phyloP scores from a whole-genome alignment of 2,888 invertebrate species.

The Apodemia duryi region DNA sequence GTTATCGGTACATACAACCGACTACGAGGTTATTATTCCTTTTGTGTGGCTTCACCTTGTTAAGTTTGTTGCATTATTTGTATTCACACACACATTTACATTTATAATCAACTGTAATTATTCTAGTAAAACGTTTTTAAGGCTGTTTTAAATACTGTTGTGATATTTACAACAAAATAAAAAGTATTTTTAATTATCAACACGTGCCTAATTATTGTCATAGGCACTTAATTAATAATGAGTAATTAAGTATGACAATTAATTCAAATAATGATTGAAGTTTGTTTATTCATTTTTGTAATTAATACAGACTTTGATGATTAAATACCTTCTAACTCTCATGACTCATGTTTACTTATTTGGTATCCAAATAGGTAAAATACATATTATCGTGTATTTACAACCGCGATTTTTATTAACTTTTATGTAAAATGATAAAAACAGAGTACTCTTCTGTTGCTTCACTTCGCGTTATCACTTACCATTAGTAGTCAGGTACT shows the following conservation, averaged over 20 bases:
- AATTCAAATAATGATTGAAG: too few relatives aligned
- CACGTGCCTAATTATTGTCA: not conserved
- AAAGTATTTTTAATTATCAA: not conserved
- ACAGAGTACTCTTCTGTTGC: too few relatives aligned
- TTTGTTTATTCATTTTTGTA: too few relatives aligned
- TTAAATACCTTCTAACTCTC: too few relatives aligned
- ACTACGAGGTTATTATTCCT: constrained; percentile 51
- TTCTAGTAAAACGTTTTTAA: not conserved
- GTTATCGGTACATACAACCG: constrained; percentile 50
- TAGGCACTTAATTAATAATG: not conserved
- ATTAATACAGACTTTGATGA: too few relatives aligned
- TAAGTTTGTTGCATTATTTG: constrained; percentile 38
- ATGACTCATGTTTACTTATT: too few relatives aligned
- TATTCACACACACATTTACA: constrained; percentile 43
- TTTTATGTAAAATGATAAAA: too few relatives aligned
- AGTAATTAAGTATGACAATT: not conserved
- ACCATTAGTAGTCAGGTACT: too few relatives aligned
- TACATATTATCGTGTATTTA: too few relatives aligned
- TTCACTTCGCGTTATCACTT: too few relatives aligned
- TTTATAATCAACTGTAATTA: constrained; percentile 14
- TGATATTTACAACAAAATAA: not conserved
- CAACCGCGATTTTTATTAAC: too few relatives aligned
- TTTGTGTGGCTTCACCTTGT: constrained; percentile 66
- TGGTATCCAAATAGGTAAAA: too few relatives aligned
- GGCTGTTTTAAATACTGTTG: not conserved